Percentiles rank a stretch among this genome's conserved stretches.
These are phyloP conservation scores for Brachionus rubens DNA, from an alignment of 1,140 invertebrate species.

Conservation along the genomic window DNA sequence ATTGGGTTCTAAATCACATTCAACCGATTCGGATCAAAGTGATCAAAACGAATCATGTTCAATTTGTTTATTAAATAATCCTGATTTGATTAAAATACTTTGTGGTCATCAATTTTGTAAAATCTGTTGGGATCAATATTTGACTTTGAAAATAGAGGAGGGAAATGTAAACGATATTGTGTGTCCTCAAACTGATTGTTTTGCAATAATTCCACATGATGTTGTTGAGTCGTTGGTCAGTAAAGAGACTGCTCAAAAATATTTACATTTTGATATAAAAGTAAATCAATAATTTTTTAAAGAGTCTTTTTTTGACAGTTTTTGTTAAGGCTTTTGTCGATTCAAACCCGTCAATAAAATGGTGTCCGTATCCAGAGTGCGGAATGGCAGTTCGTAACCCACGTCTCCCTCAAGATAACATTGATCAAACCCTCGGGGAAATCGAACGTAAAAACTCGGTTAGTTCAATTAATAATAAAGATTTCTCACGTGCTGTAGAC, in stretches of 20 bases:
- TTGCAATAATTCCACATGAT: slow-evolving; percentile 68
- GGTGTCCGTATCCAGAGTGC: slow-evolving; percentile 71
- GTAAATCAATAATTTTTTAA: too few species aligned
- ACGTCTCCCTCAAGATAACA: slow-evolving; percentile 53
- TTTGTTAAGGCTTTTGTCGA: slow-evolving; percentile 71
- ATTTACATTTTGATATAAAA: slow-evolving; percentile 73
- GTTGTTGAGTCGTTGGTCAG: slow-evolving; percentile 69
- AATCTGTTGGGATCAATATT: slow-evolving; percentile 68
- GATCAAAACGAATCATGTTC: slow-evolving; percentile 64
- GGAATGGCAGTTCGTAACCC: slow-evolving; percentile 68
- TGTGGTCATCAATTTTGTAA: slow-evolving; percentile 69
- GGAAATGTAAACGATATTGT: slow-evolving; percentile 69
- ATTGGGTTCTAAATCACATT: not conserved
- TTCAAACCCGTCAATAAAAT: slow-evolving; percentile 71
- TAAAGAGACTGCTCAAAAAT: slow-evolving; percentile 67
- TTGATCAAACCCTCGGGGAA: not conserved
- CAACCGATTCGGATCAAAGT: not conserved
- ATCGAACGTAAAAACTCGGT: slow-evolving; percentile 5
- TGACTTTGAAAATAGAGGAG: slow-evolving; percentile 69
- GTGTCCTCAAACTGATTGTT: slow-evolving; percentile 69
- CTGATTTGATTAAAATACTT: slow-evolving; percentile 62
- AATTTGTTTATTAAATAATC: slow-evolving; percentile 64
- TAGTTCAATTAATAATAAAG: slow-evolving; percentile 50
- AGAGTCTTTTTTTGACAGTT: too few species aligned
- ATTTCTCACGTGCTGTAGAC: slow-evolving; percentile 69